Evolutionary conservation across 2,797 vertebrate genomes (phyloP).

Genomic region (Podarcis siculus): DNA sequence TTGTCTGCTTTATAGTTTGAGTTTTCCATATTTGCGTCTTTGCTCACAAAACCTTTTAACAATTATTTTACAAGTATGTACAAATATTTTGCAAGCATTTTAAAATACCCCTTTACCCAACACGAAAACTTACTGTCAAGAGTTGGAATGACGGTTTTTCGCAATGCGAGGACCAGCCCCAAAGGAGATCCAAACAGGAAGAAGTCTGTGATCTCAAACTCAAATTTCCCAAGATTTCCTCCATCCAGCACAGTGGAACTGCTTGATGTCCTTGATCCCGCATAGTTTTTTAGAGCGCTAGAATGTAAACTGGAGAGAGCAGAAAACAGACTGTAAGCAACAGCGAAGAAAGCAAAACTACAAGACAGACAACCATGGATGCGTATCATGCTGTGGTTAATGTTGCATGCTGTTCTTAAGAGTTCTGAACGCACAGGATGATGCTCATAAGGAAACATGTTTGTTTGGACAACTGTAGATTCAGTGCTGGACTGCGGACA

Average conservation of each 20-base stretch:
- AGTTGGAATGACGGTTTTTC: constrained; percentile 94
- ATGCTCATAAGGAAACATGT: constrained; percentile 17
- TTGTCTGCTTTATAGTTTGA: background rate
- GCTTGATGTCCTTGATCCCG: constrained; percentile 85
- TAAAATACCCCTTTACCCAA: background rate
- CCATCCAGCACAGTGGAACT: constrained; percentile 91
- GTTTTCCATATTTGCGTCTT: background rate
- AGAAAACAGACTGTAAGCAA: background rate
- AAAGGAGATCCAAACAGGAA: constrained; percentile 97
- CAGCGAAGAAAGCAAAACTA: background rate
- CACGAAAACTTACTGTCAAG: constrained; percentile 86
- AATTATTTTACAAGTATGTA: background rate
- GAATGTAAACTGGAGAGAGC: constrained; percentile 86
- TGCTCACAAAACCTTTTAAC: background rate
- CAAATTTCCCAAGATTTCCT: constrained; percentile 87
- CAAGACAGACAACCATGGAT: background rate
- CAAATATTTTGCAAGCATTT: background rate
- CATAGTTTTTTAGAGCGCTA: constrained; percentile 86
- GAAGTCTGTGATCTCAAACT: constrained; percentile 96
- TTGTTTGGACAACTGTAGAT: background rate
- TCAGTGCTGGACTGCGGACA: background rate
- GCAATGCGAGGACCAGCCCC: constrained; percentile 93
- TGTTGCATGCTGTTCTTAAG: background rate
- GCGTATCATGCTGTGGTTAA: background rate
- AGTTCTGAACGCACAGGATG: background rate